Evolutionary conservation across 2,113 vertebrate genomes (phyloP), one percentile per base, ranked within the genome.

Genomic region (Chlorocebus sabaeus): DNA sequence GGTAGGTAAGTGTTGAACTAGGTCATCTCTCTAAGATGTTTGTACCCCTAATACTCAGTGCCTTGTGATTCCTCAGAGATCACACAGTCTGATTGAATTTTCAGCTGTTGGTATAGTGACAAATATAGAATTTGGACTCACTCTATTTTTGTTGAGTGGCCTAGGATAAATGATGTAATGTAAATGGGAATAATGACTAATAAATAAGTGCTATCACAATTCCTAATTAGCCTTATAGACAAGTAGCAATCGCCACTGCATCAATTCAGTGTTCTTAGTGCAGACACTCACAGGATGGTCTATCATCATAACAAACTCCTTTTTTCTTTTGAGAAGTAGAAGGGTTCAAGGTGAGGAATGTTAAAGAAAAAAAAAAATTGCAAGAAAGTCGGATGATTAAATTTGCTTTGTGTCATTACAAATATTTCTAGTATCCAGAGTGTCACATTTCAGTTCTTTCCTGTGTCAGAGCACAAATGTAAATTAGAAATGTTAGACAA

Each of bases 341-440:
- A 40, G 43, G 43, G 18, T 79, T 73, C 13, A 90, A 88, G 38
- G 40, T 27, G 27, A 94, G 4, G 11, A 82, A 30, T 57, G 27
- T 81, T 32, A 8, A 89, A 76, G 22, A 89, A 43, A 70, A 79
- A 45, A 45, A 67, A 75, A 32, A 82, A 95, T 38, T 64, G 16
- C 23, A 93, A 95, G 45, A 59, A 95, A 83, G 38, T 55, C 78
- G 70, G 43, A 85, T 88, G 89, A 87, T 90, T 96, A 89, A 61
- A 96, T 95, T 96, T 98, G 22, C 79, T 92, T 82, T 91, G 12
- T 79, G 59, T 94, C 61, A 81, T 93, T 93, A 89, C 61, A 92
- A 94, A 89, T 79, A 87, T 90, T 94, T 86, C 61, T 92, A 30
- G 35, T 35, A 82, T 48, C 32, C 48, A 86, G 48, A 94, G 78